Evolutionary conservation across 1,140 invertebrate species (phyloP).

Genomic region (Sitodiplosis mosellana): DNA sequence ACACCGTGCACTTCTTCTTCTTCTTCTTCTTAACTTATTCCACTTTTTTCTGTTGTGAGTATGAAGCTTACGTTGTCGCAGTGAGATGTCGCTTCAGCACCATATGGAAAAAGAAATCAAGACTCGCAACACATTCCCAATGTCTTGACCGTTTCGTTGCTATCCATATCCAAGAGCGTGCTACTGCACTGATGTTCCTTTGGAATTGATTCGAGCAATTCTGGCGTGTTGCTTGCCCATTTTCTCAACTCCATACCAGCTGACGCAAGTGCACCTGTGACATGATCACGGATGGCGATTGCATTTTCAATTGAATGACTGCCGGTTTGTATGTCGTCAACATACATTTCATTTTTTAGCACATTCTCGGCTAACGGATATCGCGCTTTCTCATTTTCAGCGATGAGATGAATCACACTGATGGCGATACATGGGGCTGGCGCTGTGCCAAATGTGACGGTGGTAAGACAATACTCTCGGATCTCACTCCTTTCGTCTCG

Average conservation of each 20-base stretch:
- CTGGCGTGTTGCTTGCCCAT: constrained; percentile 11
- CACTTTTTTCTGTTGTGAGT: too few relatives aligned
- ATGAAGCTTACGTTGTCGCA: too few relatives aligned
- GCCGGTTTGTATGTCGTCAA: constrained; percentile 26
- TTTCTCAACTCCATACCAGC: constrained; percentile 13
- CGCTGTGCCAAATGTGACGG: constrained; percentile 14
- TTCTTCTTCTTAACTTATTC: too few relatives aligned
- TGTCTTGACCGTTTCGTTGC: constrained; percentile 7
- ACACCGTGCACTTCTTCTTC: too few relatives aligned
- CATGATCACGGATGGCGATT: constrained; percentile 6
- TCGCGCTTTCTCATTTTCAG: constrained; percentile 2
- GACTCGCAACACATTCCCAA: background rate
- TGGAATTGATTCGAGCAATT: background rate
- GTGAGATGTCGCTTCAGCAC: too few relatives aligned
- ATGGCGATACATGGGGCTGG: constrained; percentile 14
- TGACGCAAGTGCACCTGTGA: constrained; percentile 6
- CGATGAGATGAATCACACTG: constrained; percentile 9
- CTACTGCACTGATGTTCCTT: constrained; percentile 1
- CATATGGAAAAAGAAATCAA: too few relatives aligned
- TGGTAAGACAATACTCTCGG: constrained; percentile 12
- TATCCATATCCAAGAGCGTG: constrained; percentile 1
- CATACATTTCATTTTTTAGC: constrained; percentile 19
- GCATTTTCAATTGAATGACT: constrained; percentile 10
- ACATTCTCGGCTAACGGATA: background rate
- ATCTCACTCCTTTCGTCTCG: constrained; percentile 5